Evolutionary conservation across 2,797 vertebrate species (phyloP).

Genomic region (Furcifer pardalis): DNA sequence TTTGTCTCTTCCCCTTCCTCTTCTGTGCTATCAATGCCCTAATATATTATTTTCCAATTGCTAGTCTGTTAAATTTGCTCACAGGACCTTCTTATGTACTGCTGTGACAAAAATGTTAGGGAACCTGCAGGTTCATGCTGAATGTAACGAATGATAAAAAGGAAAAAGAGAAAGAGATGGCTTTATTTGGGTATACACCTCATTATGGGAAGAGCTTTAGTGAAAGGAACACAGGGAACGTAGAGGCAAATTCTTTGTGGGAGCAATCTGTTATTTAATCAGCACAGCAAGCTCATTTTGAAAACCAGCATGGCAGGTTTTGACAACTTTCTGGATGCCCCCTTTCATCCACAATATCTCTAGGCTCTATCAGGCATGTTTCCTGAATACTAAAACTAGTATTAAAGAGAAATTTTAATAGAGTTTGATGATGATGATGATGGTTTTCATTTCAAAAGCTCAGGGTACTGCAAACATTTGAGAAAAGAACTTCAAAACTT

Average conservation of each 20-base stretch:
- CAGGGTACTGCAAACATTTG: conserved; percentile 52
- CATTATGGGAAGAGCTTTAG: background rate
- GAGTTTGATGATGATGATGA: conserved; percentile 56
- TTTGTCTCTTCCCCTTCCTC: background rate
- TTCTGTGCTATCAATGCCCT: background rate
- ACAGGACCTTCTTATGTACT: conserved; percentile 1
- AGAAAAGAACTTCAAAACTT: conserved; percentile 59
- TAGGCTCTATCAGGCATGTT: background rate
- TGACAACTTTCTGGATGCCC: background rate
- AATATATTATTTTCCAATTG: background rate
- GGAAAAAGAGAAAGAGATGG: background rate
- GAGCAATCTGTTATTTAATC: background rate
- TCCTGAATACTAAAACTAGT: conserved; percentile 22
- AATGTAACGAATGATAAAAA: background rate
- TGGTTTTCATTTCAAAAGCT: conserved; percentile 65
- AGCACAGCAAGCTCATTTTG: conserved; percentile 30
- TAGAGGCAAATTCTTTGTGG: conserved; percentile 11
- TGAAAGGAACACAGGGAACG: conserved; percentile 20
- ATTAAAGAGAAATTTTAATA: conserved; percentile 43
- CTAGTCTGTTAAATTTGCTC: background rate
- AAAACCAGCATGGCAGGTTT: conserved; percentile 23
- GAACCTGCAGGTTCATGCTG: background rate
- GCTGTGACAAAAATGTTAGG: background rate
- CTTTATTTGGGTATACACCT: conserved; percentile 12
- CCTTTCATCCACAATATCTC: background rate